A percentile compares a stretch with the other conserved stretches of the same genome.
These are phyloP conservation scores for Leptopilina boulardi DNA, from an alignment of 1,140 invertebrate species.

Conservation along the genomic window DNA sequence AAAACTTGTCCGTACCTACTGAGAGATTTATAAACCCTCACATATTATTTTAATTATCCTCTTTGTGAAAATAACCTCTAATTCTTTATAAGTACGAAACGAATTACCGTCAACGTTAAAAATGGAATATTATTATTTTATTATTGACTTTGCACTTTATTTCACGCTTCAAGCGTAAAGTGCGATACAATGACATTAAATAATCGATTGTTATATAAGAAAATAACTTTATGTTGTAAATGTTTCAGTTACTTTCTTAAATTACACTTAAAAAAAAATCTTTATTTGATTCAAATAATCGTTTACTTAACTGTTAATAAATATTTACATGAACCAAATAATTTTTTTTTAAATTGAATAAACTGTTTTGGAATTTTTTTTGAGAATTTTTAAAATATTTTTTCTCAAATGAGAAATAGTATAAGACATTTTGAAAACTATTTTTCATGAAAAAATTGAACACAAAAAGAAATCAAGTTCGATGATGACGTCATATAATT, in stretches of 20 bases:
- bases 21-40: not conserved
- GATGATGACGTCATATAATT: not conserved
- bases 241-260: not conserved
- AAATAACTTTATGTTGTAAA: not conserved
- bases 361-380: too few relatives aligned
- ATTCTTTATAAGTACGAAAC: not conserved
- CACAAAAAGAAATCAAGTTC: not conserved
- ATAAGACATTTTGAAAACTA: too few relatives aligned
- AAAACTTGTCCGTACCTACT: too few relatives aligned
- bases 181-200: not conserved
- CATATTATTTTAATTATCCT: not conserved
- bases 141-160: not conserved
- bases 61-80: not conserved
- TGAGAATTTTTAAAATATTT: too few relatives aligned
- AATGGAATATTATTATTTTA: not conserved
- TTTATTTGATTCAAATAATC: too few relatives aligned
- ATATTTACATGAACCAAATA: too few relatives aligned
- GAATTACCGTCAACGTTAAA: not conserved
- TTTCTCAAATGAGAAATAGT: too few relatives aligned
- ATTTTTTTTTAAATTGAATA: too few relatives aligned
- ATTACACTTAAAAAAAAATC: too few relatives aligned
- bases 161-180: not conserved
- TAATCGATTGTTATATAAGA: not conserved
- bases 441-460: too few relatives aligned
- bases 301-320: too few relatives aligned